Conservation (phyloP, 2,113 vertebrate species). For the Bothrops jararaca region DNA sequence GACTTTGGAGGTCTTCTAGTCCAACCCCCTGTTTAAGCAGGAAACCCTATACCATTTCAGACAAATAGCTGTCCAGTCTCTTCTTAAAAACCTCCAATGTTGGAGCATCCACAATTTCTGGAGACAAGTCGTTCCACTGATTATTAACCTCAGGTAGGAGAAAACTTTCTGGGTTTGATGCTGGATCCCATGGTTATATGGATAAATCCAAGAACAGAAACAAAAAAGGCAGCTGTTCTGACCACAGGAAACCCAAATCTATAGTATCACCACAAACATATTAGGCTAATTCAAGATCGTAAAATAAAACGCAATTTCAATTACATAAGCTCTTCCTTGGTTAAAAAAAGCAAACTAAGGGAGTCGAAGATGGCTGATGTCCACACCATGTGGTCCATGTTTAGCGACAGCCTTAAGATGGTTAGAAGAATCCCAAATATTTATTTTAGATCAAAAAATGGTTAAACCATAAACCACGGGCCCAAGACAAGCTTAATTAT, state of each 20-base stretch:
- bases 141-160: background rate
- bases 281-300: background rate
- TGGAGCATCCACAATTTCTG: background rate
- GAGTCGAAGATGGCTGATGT: background rate
- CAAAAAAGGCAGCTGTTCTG: background rate
- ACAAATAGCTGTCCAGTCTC: background rate
- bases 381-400: background rate
- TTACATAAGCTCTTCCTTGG: background rate
- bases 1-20: too few relatives aligned
- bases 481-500: background rate
- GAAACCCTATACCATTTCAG: background rate
- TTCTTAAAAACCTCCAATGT: background rate
- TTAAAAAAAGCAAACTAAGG: background rate
- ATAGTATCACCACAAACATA: background rate
- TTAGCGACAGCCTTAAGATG: background rate
- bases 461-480: background rate
- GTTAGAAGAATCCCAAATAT: slow-evolving; percentile 1
- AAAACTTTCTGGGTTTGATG: background rate
- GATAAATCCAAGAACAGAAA: background rate
- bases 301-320: background rate
- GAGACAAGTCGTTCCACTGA: background rate
- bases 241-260: background rate
- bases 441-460: background rate
- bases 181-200: background rate
- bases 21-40: background rate